Evolutionary conservation across 2,888 invertebrate species (phyloP).

Genomic region (Rhamnusium bicolor): DNA sequence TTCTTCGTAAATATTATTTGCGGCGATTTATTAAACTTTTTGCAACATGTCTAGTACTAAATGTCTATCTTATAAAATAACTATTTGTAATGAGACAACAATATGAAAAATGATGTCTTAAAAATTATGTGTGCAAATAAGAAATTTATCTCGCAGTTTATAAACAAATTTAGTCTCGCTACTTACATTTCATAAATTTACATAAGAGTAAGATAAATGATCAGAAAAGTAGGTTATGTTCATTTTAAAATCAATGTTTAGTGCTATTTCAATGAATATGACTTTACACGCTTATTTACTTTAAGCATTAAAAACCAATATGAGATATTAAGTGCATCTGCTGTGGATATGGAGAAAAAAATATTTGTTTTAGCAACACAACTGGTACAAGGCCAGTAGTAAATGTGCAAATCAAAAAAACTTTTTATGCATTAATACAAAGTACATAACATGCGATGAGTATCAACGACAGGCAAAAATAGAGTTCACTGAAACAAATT

Average conservation of each 20-base stretch:
- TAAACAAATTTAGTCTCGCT: constrained; percentile 12
- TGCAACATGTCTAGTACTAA: too few species aligned
- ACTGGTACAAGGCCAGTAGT: not conserved
- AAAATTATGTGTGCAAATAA: not conserved
- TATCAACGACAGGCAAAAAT: too few species aligned
- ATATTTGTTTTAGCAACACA: not conserved
- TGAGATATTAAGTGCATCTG: not conserved
- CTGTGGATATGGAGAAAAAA: not conserved
- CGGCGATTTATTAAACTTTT: too few species aligned
- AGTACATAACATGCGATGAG: too few species aligned
- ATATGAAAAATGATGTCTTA: not conserved
- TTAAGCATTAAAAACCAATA: not conserved
- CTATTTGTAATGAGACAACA: too few species aligned
- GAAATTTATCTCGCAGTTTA: not conserved
- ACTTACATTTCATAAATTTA: not conserved
- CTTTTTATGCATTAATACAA: too few species aligned
- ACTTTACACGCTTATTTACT: constrained; percentile 7
- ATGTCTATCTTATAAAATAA: too few species aligned
- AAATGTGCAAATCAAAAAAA: too few species aligned
- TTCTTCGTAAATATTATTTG: too few species aligned
- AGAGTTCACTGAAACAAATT: too few species aligned
- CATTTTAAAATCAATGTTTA: constrained; percentile 17
- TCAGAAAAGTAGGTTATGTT: constrained; percentile 19
- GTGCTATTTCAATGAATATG: not conserved
- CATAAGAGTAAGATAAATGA: constrained; percentile 9